Percentiles rank a stretch among this genome's conserved stretches.
Evolutionary conservation across 2,888 invertebrate species (phyloP).

Genomic region (Carabus problematicus): DNA sequence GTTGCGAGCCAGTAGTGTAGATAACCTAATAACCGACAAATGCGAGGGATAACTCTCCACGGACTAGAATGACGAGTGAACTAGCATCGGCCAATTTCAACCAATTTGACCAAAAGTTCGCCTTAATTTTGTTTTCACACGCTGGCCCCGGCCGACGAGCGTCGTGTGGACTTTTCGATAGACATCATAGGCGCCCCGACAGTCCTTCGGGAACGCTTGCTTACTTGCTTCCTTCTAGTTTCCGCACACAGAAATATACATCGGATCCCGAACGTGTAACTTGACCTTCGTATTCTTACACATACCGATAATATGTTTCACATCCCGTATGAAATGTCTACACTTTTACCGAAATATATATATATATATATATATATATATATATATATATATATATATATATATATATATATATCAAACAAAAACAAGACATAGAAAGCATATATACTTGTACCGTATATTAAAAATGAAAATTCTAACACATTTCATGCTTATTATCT

Average conservation of each 20-base stretch:
- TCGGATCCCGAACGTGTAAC: conserved; percentile 10
- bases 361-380: conserved; percentile 38
- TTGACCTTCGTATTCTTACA: too few species aligned
- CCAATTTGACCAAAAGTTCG: conserved; percentile 67
- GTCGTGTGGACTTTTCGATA: too few species aligned
- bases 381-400: too few species aligned
- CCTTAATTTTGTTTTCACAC: conserved; percentile 66
- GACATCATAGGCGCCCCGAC: conserved; percentile 3
- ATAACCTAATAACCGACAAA: conserved; percentile 60
- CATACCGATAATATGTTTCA: too few species aligned
- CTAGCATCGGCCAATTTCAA: conserved; percentile 65
- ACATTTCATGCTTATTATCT: too few species aligned
- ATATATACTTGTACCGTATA: too few species aligned
- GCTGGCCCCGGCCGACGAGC: conserved; percentile 50
- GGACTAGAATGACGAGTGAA: conserved; percentile 54
- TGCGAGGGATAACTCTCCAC: conserved; percentile 57
- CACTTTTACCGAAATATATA: conserved; percentile 8
- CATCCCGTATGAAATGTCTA: too few species aligned
- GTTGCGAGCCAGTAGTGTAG: conserved; percentile 45
- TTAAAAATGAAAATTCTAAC: too few species aligned
- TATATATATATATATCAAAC: too few species aligned
- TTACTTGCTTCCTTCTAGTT: conserved; percentile 20
- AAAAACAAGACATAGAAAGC: too few species aligned
- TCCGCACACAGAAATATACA: neutral
- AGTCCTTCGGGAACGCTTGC: conserved; percentile 11